Evolutionary conservation across 2,797 vertebrate species (phyloP).

Genomic region (Spea hammondii): DNA sequence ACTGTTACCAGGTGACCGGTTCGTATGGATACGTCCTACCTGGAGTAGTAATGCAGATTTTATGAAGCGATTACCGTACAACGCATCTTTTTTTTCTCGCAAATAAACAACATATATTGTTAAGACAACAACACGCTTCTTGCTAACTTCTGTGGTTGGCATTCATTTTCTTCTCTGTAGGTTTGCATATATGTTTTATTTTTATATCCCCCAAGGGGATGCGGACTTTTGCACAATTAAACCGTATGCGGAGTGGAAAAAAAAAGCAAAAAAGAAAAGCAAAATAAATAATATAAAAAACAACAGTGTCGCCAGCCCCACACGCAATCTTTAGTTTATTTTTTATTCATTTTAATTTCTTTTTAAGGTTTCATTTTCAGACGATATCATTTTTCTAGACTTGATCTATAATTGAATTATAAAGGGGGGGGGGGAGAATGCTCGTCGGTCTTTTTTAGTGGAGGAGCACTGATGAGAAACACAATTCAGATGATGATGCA

Average conservation of each 20-base stretch:
- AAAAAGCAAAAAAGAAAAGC: background rate
- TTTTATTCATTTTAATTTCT: too few species aligned
- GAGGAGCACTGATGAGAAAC: background rate
- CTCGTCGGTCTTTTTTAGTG: background rate
- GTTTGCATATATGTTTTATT: slow-evolving; percentile 15
- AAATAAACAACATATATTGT: background rate
- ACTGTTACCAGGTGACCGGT: too few species aligned
- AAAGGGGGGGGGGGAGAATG: background rate
- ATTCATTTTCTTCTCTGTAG: background rate
- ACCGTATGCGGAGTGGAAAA: slow-evolving; percentile 7
- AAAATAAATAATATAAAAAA: too few species aligned
- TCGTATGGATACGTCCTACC: too few species aligned
- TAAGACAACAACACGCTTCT: background rate
- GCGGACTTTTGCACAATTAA: slow-evolving; percentile 25
- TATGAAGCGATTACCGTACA: background rate
- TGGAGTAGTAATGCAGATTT: background rate
- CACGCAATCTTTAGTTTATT: too few species aligned
- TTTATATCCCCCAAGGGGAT: background rate
- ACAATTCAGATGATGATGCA: background rate
- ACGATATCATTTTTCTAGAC: too few species aligned
- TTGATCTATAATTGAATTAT: background rate
- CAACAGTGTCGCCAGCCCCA: too few species aligned
- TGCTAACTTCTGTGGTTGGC: background rate
- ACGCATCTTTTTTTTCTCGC: background rate
- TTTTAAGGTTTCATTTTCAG: too few species aligned